Evolutionary conservation across 2,888 invertebrate genomes (phyloP).

Genomic region (Loripinus fragilis): DNA sequence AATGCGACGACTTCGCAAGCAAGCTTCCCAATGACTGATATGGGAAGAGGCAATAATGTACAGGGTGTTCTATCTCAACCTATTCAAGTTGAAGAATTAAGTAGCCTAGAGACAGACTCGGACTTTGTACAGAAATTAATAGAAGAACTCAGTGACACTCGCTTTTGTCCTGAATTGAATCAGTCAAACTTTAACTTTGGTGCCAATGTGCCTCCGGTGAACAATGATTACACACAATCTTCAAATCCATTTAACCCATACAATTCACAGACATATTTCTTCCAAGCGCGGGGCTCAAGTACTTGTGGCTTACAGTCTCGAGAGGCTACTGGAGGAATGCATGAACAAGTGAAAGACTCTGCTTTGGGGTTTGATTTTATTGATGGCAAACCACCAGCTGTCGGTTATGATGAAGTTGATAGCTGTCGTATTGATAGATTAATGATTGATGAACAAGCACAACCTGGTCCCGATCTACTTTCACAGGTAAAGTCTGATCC

Average conservation of each 20-base stretch:
- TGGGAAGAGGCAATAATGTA: background rate
- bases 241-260: background rate
- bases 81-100: slow-evolving; percentile 14
- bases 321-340: slow-evolving; percentile 15
- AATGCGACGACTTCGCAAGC: background rate
- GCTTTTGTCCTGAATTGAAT: background rate
- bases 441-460: background rate
- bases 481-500: background rate
- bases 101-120: slow-evolving; percentile 1
- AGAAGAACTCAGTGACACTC: background rate
- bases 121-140: background rate
- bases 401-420: slow-evolving; percentile 44
- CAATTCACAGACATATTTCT: background rate
- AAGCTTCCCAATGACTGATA: slow-evolving; percentile 26
- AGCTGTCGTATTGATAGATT: background rate
- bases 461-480: too few relatives aligned
- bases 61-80: slow-evolving; percentile 5
- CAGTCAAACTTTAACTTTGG: slow-evolving; percentile 3
- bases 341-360: background rate
- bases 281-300: background rate
- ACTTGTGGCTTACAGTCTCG: slow-evolving; percentile 32
- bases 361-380: slow-evolving; percentile 13
- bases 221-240: background rate
- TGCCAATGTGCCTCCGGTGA: background rate
- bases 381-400: slow-evolving; percentile 6